A percentile compares a stretch with the other conserved stretches of the same genome.
Conservation (phyloP, 2,888 invertebrate genomes). For the Cephus sareptanus region DNA sequence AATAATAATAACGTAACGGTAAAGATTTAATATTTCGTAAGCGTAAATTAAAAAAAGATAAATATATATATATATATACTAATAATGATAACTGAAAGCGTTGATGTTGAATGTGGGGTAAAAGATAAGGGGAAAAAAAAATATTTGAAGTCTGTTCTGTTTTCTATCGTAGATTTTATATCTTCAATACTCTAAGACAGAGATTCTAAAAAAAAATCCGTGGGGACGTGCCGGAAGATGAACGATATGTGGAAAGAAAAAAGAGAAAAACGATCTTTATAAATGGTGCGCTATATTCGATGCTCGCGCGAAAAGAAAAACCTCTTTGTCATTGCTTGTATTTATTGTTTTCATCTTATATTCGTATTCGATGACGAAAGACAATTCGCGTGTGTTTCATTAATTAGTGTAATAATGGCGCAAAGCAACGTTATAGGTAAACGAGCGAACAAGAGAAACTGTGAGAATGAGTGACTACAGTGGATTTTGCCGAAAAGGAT, state of each 20-base stretch:
- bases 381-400: too few relatives aligned
- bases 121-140: constrained; percentile 35
- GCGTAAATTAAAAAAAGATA: constrained; percentile 25
- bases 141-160: constrained; percentile 61
- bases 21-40: constrained; percentile 21
- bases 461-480: too few relatives aligned
- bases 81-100: constrained; percentile 40
- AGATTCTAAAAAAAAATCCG: constrained; percentile 33
- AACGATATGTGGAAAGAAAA: constrained; percentile 23
- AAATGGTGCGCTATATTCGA: constrained; percentile 9
- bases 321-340: constrained; percentile 12
- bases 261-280: constrained; percentile 5
- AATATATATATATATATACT: constrained; percentile 18
- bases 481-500: too few relatives aligned
- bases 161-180: constrained; percentile 66
- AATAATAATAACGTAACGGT: constrained; percentile 32
- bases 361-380: too few relatives aligned
- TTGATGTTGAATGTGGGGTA: constrained; percentile 59
- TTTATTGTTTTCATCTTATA: constrained; percentile 1
- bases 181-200: constrained; percentile 61
- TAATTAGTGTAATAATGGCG: too few relatives aligned
- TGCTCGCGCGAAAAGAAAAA: constrained; percentile 20
- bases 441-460: too few relatives aligned
- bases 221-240: constrained; percentile 18
- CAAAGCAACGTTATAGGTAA: too few relatives aligned